A percentile compares a stretch with the other conserved stretches of the same genome.
Evolutionary conservation across 2,797 vertebrate genomes (phyloP).

Genomic region (Hemibagrus guttatus): DNA sequence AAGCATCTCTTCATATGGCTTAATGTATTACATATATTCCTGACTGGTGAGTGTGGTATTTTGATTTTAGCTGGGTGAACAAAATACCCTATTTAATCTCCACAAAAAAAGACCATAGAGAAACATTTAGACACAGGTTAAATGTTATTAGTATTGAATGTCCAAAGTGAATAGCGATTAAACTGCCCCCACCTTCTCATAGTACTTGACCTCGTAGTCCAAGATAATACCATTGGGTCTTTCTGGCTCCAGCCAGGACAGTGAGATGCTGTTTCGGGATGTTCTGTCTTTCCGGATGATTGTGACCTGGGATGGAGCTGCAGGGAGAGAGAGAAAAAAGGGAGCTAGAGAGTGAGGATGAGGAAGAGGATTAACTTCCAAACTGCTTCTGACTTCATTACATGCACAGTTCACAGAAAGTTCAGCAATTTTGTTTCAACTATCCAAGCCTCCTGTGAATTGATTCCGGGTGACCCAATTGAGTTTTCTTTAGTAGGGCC

Average conservation of each 20-base stretch:
- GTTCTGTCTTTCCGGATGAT: conserved; percentile 92
- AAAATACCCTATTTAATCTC: conserved; percentile 46
- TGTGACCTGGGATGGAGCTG: conserved; percentile 92
- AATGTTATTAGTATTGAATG: conserved; percentile 48
- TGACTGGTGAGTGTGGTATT: conserved; percentile 20
- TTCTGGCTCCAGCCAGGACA: conserved; percentile 96
- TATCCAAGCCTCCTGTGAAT: conserved; percentile 64
- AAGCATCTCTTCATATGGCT: conserved; percentile 18
- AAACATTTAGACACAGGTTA: conserved; percentile 39
- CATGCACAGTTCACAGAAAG: conserved; percentile 68
- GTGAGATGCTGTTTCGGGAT: conserved; percentile 90
- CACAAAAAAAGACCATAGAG: conserved; percentile 31
- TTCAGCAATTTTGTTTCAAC: conserved; percentile 63
- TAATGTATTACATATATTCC: conserved; percentile 31
- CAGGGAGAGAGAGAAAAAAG: conserved; percentile 42
- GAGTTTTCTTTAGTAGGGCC: conserved; percentile 64
- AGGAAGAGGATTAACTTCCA: conserved; percentile 51
- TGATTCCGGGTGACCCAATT: conserved; percentile 71
- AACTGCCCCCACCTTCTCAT: conserved; percentile 90
- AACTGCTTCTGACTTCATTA: conserved; percentile 43
- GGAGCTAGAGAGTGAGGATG: conserved; percentile 36
- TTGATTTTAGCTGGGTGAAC: conserved; percentile 27
- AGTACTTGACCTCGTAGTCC: conserved; percentile 99
- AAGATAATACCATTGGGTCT: conserved; percentile 97
- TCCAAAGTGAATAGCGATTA: conserved; percentile 42